Conservation (phyloP, 1,140 invertebrate genomes). For the Lordiphosa stackelbergi region DNA sequence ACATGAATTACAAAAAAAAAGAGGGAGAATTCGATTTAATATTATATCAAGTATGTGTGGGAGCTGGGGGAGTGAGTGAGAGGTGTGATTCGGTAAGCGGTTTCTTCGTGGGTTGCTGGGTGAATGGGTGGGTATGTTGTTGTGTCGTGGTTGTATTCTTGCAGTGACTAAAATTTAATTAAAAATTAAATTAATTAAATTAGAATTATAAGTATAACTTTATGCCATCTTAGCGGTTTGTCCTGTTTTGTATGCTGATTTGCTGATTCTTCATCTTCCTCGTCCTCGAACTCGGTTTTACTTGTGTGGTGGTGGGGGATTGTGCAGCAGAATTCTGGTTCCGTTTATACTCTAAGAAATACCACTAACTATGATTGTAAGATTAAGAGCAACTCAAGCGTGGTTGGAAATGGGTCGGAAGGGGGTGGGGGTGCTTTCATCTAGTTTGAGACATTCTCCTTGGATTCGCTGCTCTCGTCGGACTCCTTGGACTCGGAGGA, state of each 20-base stretch:
- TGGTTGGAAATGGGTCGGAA: constrained; percentile 13
- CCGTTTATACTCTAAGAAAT: constrained; percentile 35
- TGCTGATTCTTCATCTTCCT: constrained; percentile 2
- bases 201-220: constrained; percentile 55
- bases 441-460: constrained; percentile 42
- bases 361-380: constrained; percentile 37
- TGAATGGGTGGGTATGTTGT: not conserved
- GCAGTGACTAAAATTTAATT: constrained; percentile 56
- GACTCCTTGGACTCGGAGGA: constrained; percentile 54
- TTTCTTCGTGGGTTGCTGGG: not conserved
- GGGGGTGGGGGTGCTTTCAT: constrained; percentile 2
- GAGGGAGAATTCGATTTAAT: constrained; percentile 15
- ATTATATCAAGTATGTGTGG: constrained; percentile 7
- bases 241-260: constrained; percentile 31
- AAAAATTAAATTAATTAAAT: constrained; percentile 58
- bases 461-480: constrained; percentile 59
- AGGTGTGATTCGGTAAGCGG: not conserved
- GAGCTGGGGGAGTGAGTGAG: not conserved
- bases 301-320: constrained; percentile 2
- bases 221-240: constrained; percentile 57
- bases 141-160: constrained; percentile 19
- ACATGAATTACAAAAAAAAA: constrained; percentile 36
- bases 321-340: constrained; percentile 5
- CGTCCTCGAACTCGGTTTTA: constrained; percentile 2
- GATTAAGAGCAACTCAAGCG: constrained; percentile 34